phyloP scores from a whole-genome alignment of 2,113 vertebrate genomes.

The Saccopteryx leptura region DNA sequence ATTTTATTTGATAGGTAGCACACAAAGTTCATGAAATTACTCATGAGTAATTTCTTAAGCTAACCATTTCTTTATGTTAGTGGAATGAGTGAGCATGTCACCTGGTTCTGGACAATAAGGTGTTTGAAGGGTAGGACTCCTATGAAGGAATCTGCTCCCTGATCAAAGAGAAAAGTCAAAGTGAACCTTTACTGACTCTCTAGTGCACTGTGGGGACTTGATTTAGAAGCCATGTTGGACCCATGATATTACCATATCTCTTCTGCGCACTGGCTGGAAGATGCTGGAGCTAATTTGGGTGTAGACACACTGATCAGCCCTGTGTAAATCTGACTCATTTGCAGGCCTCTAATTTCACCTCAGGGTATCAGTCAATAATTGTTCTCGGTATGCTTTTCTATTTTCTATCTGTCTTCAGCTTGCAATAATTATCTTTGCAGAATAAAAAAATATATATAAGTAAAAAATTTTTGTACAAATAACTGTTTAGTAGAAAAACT shows the following conservation, averaged over 20 bases:
- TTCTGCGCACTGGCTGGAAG: not conserved
- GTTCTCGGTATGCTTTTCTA: not conserved
- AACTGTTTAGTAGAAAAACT: slow-evolving; percentile 1
- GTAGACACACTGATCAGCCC: not conserved
- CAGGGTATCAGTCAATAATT: not conserved
- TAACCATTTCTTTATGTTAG: not conserved
- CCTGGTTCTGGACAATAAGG: not conserved
- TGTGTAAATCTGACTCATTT: not conserved
- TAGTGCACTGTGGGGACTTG: not conserved
- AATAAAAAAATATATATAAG: not conserved
- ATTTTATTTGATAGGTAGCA: not conserved
- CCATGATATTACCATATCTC: not conserved
- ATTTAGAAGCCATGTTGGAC: not conserved
- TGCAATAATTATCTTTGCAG: slow-evolving; percentile 5
- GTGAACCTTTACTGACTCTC: not conserved
- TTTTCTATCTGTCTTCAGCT: not conserved
- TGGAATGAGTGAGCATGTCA: not conserved
- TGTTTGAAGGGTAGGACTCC: not conserved
- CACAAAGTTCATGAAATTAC: not conserved
- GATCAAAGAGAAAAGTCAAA: not conserved
- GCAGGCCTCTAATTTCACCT: not conserved
- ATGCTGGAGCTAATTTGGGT: not conserved
- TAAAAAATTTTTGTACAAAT: slow-evolving; percentile 11
- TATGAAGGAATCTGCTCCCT: not conserved
- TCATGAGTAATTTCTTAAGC: not conserved